Percentiles rank a stretch among this genome's conserved stretches.
phyloP scores from a whole-genome alignment of 1,140 invertebrate genomes.

The Chrysomallon squamiferum region DNA sequence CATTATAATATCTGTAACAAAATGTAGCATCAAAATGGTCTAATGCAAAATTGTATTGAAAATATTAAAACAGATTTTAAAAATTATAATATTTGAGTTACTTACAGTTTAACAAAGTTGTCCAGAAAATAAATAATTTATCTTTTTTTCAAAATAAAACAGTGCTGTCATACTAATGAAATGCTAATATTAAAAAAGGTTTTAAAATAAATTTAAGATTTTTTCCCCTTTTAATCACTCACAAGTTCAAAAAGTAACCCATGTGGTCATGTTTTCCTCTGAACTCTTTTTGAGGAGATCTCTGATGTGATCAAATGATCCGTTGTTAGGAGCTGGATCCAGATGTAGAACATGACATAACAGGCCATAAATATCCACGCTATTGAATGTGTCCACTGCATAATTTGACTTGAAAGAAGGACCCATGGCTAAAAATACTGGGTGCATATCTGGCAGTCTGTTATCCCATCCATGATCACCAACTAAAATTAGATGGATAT shows the following conservation, averaged over 20 bases:
- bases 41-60: no score
- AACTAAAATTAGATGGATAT: slow-evolving; percentile 21
- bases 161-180: no score
- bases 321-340: slow-evolving; percentile 52
- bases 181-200: no score
- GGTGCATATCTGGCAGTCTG: slow-evolving; percentile 67
- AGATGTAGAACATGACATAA: slow-evolving; percentile 70
- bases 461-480: slow-evolving; percentile 55
- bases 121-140: no score
- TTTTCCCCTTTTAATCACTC: no score
- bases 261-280: slow-evolving; percentile 10
- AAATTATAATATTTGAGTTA: no score
- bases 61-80: no score
- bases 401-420: slow-evolving; percentile 69
- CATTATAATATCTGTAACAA: no score
- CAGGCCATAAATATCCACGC: slow-evolving; percentile 73
- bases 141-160: no score
- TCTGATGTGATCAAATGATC: slow-evolving; percentile 29
- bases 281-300: slow-evolving; percentile 14
- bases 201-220: no score
- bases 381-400: slow-evolving; percentile 67
- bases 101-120: no score
- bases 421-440: slow-evolving; percentile 75
- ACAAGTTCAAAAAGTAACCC: slow-evolving; percentile 18
- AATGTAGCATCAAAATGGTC: no score